Evolutionary conservation across 1,140 invertebrate species (phyloP), one percentile per base, ranked within the genome.

Genomic region (Drosophila fuyamai): DNA sequence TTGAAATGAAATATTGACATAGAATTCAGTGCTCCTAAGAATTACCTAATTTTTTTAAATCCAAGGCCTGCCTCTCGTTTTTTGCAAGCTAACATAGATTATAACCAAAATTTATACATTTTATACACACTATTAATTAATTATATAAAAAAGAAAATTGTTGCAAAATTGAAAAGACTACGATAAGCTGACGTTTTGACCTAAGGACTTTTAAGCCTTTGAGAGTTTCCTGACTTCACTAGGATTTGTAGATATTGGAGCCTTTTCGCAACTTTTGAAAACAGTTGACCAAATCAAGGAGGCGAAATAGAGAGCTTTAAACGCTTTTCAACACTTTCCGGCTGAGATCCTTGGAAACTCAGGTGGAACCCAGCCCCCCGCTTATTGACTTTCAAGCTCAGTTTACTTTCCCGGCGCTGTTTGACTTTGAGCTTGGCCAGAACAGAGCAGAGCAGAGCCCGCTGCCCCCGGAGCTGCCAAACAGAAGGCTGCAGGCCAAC

Each of bases 361-460:
- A 53, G 70, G 10, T 47, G 50, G n/a, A 72, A 50, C 54, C 36
- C 38, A 18, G 14, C 38, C 0, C 57, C 43, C 27, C 18, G 41
- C 41, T 44, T 81, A 68, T 74, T 66, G 70, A 76, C 75, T 79
- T 81, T 66, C 54, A 59, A 74, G 56, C 54, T 63, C 59, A 61
- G 77, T 72, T 84, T 76, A 84, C 79, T 73, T 77, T 74, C 10
- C 38, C 54, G 32, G 9, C 5, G 58, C 60, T 83, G 61, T 83
- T 83, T 83, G 72, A 65, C 78, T 81, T 81, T 78, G 60, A 67
- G 81, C 74, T 86, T 81, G 82, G 62, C 65, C 73, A 82, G 61
- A 82, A 73, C 61, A 29, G 29, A 29, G 0, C 27, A 29, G 27
- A 29, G 6, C 27, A 5, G 27, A 29, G 27, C 61, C 58, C 38